Percentiles rank a stretch among this genome's conserved stretches.
These are phyloP conservation scores for Stictocephala bisonia DNA, from an alignment of 2,888 invertebrate genomes.

Conservation along the genomic window DNA sequence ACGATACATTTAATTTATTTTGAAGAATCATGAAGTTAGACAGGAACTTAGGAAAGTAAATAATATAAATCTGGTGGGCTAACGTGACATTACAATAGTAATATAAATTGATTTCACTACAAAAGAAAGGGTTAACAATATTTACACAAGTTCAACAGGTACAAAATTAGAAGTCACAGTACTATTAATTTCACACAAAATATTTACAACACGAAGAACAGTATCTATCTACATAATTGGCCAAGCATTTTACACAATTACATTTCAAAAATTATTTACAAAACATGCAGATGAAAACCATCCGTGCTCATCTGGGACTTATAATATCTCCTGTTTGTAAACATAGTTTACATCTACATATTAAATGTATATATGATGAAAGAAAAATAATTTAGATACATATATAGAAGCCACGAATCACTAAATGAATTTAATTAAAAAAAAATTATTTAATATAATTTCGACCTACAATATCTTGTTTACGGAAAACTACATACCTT, in stretches of 20 bases:
- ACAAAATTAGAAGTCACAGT: conserved; percentile 35
- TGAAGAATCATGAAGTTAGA: background rate
- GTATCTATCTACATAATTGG: conserved; percentile 29
- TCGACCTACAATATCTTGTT: no score
- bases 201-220: conserved; percentile 21
- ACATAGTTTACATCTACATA: no score
- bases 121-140: conserved; percentile 31
- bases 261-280: no score
- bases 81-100: conserved; percentile 4
- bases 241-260: conserved; percentile 25
- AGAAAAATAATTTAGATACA: no score
- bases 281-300: no score
- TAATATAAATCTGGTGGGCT: conserved; percentile 29
- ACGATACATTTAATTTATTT: background rate
- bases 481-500: no score
- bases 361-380: no score
- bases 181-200: conserved; percentile 30
- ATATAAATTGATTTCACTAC: conserved; percentile 19
- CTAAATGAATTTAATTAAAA: no score
- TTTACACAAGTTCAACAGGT: conserved; percentile 36
- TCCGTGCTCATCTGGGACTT: no score
- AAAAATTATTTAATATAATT: no score
- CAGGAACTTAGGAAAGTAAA: conserved; percentile 26
- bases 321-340: no score
- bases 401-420: no score